A percentile compares a stretch with the other conserved stretches of the same genome.
Conservation (phyloP, 2,888 invertebrate species). For the Cantharis nigra region DNA sequence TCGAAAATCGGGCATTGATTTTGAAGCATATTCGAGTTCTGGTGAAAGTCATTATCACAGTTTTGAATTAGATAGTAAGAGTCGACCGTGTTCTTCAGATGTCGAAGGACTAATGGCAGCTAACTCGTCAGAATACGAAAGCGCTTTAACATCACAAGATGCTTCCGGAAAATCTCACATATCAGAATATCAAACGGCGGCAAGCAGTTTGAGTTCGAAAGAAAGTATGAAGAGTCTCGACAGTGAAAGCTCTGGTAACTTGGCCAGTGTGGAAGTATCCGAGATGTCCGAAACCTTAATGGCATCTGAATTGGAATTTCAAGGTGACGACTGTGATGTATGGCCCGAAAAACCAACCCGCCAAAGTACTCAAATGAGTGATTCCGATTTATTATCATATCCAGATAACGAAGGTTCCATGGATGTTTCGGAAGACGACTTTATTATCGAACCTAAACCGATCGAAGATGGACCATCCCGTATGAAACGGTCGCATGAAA, state of each 20-base stretch:
- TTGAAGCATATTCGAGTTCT: constrained; percentile 83
- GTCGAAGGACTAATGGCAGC: constrained; percentile 79
- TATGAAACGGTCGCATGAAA: constrained; percentile 90
- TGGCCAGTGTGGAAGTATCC: constrained; percentile 88
- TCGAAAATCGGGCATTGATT: constrained; percentile 76
- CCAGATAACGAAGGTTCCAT: constrained; percentile 56
- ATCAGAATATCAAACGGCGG: constrained; percentile 86
- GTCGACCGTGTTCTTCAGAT: constrained; percentile 86
- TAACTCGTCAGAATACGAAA: constrained; percentile 85
- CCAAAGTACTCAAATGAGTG: constrained; percentile 48
- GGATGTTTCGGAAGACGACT: constrained; percentile 63
- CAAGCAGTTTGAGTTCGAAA: constrained; percentile 84
- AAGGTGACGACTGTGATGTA: constrained; percentile 61
- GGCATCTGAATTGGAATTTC: constrained; percentile 83
- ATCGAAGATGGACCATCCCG: constrained; percentile 65
- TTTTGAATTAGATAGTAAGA: constrained; percentile 77
- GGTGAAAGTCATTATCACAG: constrained; percentile 90
- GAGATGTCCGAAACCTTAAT: constrained; percentile 92
- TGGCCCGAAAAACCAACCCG: constrained; percentile 39
- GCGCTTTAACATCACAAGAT: constrained; percentile 80
- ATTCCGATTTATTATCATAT: constrained; percentile 40
- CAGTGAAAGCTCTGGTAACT: constrained; percentile 86
- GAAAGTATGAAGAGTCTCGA: constrained; percentile 90
- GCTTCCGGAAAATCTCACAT: constrained; percentile 71
- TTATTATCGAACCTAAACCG: constrained; percentile 53